These are phyloP conservation scores for Astyanax mexicanus DNA, from an alignment of 2,797 vertebrate genomes.

Conservation along the genomic window DNA sequence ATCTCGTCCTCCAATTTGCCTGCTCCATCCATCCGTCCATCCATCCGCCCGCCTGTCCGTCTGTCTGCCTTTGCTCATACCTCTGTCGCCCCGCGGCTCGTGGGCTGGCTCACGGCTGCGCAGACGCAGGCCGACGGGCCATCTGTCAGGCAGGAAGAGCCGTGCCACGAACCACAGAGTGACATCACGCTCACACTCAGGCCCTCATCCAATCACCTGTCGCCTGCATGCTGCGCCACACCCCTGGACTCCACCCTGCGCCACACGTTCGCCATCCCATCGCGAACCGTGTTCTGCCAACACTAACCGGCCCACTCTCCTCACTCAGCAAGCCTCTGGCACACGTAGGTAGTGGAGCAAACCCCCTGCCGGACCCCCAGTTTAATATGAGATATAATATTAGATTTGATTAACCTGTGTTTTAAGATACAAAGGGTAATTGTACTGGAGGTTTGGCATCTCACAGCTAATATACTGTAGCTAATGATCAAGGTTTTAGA, in stretches of 20 bases:
- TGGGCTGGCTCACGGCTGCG: constrained; percentile 55
- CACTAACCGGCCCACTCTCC: constrained; percentile 53
- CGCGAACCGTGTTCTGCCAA: constrained; percentile 58
- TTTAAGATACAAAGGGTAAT: too few relatives aligned
- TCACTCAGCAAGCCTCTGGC: constrained; percentile 47
- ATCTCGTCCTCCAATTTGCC: constrained; percentile 73
- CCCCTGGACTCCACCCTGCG: constrained; percentile 65
- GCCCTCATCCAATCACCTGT: constrained; percentile 74
- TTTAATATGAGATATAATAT: too few relatives aligned
- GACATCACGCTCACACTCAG: constrained; percentile 58
- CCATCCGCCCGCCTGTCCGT: constrained; percentile 59
- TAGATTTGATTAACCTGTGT: too few relatives aligned
- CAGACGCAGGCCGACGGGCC: constrained; percentile 60
- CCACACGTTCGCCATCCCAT: constrained; percentile 59
- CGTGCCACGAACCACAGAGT: constrained; percentile 58
- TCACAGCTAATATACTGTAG: background rate
- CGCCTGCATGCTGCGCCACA: constrained; percentile 81
- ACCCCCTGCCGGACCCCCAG: background rate
- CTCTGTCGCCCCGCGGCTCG: constrained; percentile 31
- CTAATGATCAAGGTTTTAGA: background rate
- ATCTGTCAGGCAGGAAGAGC: constrained; percentile 54
- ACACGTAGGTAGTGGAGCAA: constrained; percentile 46
- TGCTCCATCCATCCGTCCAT: constrained; percentile 57
- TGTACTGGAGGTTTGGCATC: background rate
- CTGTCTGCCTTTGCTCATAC: constrained; percentile 46